phyloP scores from a whole-genome alignment of 2,113 vertebrate species.

The Myanophis thanlyinensis region DNA sequence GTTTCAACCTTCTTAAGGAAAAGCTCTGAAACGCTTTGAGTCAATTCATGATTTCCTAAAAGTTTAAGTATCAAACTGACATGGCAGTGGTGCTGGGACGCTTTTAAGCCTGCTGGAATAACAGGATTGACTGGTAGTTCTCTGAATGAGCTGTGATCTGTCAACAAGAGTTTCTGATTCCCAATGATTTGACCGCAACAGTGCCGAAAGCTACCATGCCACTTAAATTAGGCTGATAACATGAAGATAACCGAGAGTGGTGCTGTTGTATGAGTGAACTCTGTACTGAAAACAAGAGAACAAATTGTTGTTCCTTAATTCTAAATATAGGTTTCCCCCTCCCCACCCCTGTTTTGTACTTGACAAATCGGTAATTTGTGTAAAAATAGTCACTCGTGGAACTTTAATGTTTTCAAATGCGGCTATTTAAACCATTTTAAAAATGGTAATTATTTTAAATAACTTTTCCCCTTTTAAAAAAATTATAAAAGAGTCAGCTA shows the following conservation, averaged over 20 bases:
- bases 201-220: background rate
- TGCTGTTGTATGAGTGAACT: background rate
- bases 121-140: background rate
- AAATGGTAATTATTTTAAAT: too few relatives aligned
- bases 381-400: background rate
- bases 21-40: slow-evolving; percentile 2
- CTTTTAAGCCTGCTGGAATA: background rate
- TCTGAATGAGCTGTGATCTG: background rate
- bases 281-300: background rate
- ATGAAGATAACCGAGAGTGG: background rate
- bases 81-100: background rate
- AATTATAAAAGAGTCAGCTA: background rate
- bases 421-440: too few relatives aligned
- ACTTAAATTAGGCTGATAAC: background rate
- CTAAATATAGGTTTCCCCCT: background rate
- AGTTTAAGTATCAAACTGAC: background rate
- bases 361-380: background rate
- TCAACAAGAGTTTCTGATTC: background rate
- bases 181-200: background rate
- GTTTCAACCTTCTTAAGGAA: background rate
- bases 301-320: background rate
- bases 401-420: background rate
- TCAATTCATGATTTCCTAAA: background rate
- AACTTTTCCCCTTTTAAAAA: background rate
- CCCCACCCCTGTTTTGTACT: background rate